Evolutionary conservation across 2,888 invertebrate species (phyloP).

Genomic region (Nasonia oneida): DNA sequence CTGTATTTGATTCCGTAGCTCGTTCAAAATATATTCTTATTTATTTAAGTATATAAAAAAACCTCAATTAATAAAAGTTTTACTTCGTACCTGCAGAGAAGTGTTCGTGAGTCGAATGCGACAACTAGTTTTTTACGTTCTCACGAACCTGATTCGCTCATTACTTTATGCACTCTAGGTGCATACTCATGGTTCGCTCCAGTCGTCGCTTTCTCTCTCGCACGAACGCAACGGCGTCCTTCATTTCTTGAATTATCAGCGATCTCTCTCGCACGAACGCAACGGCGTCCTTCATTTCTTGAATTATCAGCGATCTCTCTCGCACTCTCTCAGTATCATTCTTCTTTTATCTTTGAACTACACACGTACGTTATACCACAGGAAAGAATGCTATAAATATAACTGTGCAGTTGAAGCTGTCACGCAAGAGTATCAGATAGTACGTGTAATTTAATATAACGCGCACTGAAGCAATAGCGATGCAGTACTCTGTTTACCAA

Average conservation of each 20-base stretch:
- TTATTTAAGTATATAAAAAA: not conserved
- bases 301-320: slow-evolving; percentile 32
- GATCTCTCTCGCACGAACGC: slow-evolving; percentile 27
- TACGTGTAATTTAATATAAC: slow-evolving; percentile 11
- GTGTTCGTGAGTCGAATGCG: not conserved
- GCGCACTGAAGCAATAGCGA: not conserved
- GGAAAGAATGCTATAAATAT: slow-evolving; percentile 11
- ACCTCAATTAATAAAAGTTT: not conserved
- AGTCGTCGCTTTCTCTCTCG: slow-evolving; percentile 18
- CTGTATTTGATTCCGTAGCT: not conserved
- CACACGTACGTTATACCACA: not conserved
- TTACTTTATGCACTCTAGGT: not conserved
- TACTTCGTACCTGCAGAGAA: not conserved
- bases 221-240: slow-evolving; percentile 13
- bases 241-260: slow-evolving; percentile 34
- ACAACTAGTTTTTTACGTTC: not conserved
- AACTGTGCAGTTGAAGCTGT: slow-evolving; percentile 33
- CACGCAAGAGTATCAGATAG: slow-evolving; percentile 51
- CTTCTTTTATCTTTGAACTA: not conserved
- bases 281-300: slow-evolving; percentile 35
- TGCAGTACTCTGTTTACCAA: slow-evolving; percentile 10
- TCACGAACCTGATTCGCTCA: not conserved
- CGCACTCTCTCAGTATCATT: slow-evolving; percentile 17
- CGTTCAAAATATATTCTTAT: not conserved
- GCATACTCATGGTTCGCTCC: not conserved